phyloP scores from a whole-genome alignment of 2,113 vertebrate genomes.

The Notechis scutatus region DNA sequence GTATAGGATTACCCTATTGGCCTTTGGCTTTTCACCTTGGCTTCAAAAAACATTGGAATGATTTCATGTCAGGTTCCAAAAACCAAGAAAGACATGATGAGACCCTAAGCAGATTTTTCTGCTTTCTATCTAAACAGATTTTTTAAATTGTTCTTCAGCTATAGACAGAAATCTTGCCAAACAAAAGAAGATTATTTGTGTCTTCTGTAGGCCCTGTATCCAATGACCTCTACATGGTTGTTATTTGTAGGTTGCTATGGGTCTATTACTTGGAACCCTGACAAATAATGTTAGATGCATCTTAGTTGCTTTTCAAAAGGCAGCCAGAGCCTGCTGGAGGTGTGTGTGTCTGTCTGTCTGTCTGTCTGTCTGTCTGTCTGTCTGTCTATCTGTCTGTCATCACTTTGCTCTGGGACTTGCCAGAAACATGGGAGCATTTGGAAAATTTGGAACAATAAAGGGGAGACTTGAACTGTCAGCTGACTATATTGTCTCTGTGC shows the following conservation, averaged over 20 bases:
- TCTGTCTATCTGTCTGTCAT: too few relatives aligned
- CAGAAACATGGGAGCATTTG: too few relatives aligned
- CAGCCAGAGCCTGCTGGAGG: not conserved
- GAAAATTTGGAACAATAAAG: too few relatives aligned
- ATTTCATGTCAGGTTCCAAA: not conserved
- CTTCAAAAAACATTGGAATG: not conserved
- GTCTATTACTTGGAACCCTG: too few relatives aligned
- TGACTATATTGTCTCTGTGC: too few relatives aligned
- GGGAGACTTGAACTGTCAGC: too few relatives aligned
- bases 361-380: too few relatives aligned
- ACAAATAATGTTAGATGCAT: not conserved
- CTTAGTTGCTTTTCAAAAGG: not conserved
- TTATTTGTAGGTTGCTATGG: too few relatives aligned
- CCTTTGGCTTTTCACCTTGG: not conserved
- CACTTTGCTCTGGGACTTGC: too few relatives aligned
- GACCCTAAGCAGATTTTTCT: not conserved
- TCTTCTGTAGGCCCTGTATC: not conserved
- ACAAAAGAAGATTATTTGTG: not conserved
- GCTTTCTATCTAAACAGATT: not conserved
- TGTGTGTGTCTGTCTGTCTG: too few relatives aligned
- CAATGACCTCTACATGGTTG: not conserved
- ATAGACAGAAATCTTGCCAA: not conserved
- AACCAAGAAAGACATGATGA: not conserved
- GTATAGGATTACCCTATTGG: not conserved
- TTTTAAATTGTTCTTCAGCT: not conserved